Evolutionary conservation across 2,888 invertebrate species (phyloP), one percentile per base, ranked within the genome.

Genomic region (Agrochola litura): DNA sequence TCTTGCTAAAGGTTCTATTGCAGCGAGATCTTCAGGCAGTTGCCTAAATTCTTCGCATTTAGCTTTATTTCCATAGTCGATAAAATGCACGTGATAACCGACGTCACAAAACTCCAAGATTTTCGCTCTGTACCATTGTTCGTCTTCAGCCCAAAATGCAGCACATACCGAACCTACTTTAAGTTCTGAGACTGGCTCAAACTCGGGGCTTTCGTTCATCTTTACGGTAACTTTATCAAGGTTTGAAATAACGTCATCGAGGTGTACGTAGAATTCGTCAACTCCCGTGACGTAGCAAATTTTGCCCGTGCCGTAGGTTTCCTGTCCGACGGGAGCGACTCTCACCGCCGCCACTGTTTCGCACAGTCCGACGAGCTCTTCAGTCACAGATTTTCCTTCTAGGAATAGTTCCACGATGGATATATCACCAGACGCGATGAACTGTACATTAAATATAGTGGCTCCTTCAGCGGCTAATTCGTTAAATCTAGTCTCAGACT

Each of bases 231-330:
- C 97, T 89, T 97, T 97, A 89, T 98, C 97, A 12, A 98, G 92
- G 81, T 97, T 97, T 2, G 96, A 91, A 0, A 97, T 93, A 22
- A 96, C 95, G 73, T 97, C 97, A 68, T 97, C 97, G 64, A 97
- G 93, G 85, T 98, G 98, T 12, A 98, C 96, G 95, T 98, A 98
- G 91, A 98, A 98, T 84, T 98, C 98, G 43, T 97, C 97, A 0
- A 98, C 97, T 0, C 98, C 97, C 89, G 97, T 97, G 1, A 97
- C 96, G 88, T 98, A 97, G 89, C 98, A 97, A 2, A 98, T 96
- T 89, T 97, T 97, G 19, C 98, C 98, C 16, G 97, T 97, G 84
- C 95, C 93, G 43, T 93, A 91, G 66, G 94, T 90, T 77, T 96
- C 97, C 86, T 94, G 95, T 0, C 97, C 95, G 0, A 95, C 92